Percentiles rank a stretch among this genome's conserved stretches.
phyloP scores from a whole-genome alignment of 2,113 vertebrate genomes.

The Cheirogaleus medius region DNA sequence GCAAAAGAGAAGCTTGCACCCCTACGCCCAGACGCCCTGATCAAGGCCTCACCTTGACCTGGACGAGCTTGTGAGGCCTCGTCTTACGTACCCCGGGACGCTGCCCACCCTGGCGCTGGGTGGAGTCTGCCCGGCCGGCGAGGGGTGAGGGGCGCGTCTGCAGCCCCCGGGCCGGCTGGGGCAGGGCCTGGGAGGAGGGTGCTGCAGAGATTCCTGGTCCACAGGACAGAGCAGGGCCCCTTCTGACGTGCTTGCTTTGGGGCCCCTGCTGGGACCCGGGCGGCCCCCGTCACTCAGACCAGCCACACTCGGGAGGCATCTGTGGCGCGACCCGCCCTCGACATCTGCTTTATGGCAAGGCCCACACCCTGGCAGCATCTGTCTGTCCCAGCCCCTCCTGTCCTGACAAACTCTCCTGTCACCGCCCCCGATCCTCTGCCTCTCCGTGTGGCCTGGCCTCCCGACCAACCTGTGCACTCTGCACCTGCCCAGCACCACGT shows the following conservation, averaged over 20 bases:
- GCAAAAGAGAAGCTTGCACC: too few relatives aligned
- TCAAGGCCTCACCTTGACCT: not conserved
- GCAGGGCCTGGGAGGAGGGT: not conserved
- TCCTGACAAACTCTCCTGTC: rapidly evolving
- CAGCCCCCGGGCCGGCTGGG: not conserved
- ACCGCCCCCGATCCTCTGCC: rapidly evolving
- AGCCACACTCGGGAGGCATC: rapidly evolving
- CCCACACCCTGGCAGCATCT: too few relatives aligned
- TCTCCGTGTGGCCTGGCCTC: rapidly evolving
- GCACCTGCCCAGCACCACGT: not conserved
- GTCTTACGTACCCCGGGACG: rapidly evolving
- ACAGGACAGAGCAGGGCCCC: not conserved
- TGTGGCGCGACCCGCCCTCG: not conserved
- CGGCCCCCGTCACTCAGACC: not conserved
- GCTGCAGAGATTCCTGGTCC: not conserved
- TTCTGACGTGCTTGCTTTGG: too few relatives aligned
- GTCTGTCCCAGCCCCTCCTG: not conserved
- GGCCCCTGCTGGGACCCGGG: too few relatives aligned
- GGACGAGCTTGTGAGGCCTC: too few relatives aligned
- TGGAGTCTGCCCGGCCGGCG: not conserved
- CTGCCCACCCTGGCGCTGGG: rapidly evolving
- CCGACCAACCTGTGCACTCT: rapidly evolving
- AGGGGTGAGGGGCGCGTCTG: too few relatives aligned
- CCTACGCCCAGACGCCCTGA: not conserved
- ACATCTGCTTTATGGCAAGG: not conserved